Base-by-base conservation (phyloP, 2,888 invertebrate genomes). In the Apotomis betuletana region DNA sequence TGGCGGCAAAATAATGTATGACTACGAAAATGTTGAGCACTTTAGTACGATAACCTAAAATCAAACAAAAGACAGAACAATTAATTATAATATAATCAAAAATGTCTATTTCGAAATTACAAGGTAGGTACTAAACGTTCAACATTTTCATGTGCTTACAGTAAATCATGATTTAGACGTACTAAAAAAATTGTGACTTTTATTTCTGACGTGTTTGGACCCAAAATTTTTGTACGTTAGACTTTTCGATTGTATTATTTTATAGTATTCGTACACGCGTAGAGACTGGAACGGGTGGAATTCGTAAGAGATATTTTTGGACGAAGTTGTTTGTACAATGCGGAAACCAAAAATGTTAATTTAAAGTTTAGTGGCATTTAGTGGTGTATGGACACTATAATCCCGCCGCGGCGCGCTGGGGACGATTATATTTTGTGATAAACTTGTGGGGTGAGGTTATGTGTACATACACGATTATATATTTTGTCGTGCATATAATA, bases 381-480 rank as follows among this genome's bases (percentile, higher is more conserved):
- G 83, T 85, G 84, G 85, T 85, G 80, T 83, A 60, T 72, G 71
- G 13, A 63, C 62, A 63, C 62, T 10, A 15, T 54, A 60, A 61
- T n/a, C 54, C 41, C 15, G 60, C n/a, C 58, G 41, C 41, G 27
- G 41, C 6, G 36, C 3, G 10, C 41, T 41, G 58, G 52, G n/a
- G 10, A 13, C 59, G 59, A 59, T 8, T 81, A 83, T 83, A 83
- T 84, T 85, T 85, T 90, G 90, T 89, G 88, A 90, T 90, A 89
- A 83, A 83, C 78, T 76, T 75, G 81, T 67, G 68, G 68, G 69
- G 49, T 73, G 83, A 82, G 83, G 77, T 80, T 83, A 81, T 90
- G 90, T 91, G 91, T 91, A 91, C 85, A 91, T 91, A 92, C 89
- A 88, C 90, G 86, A 83, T 84, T 83, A 86, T 85, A 82, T 87